These are phyloP conservation scores for Acomys russatus DNA, from an alignment of 2,797 vertebrate species.

Conservation along the genomic window DNA sequence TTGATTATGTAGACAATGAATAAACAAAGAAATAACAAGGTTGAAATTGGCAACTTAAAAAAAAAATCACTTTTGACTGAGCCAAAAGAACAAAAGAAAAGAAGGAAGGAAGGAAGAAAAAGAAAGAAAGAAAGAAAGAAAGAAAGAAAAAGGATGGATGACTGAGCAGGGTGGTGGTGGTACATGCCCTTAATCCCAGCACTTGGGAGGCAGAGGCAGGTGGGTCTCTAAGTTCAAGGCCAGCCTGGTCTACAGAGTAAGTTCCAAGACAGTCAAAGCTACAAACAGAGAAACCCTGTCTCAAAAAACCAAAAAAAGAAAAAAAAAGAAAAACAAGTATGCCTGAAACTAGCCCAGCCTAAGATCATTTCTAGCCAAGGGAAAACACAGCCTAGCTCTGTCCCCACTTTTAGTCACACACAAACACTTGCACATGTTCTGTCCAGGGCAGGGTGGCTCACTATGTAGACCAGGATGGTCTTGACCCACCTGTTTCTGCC, in stretches of 20 bases:
- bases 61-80: slow-evolving; percentile 35
- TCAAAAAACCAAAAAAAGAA: too few species aligned
- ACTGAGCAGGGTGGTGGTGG: too few species aligned
- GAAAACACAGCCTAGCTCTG: neutral
- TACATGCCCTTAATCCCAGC: too few species aligned
- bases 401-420: neutral
- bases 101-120: too few species aligned
- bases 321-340: neutral
- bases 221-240: too few species aligned
- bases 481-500: neutral
- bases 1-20: slow-evolving; percentile 6
- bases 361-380: slow-evolving; percentile 2
- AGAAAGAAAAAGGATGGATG: too few species aligned
- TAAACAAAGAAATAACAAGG: slow-evolving; percentile 29
- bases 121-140: too few species aligned
- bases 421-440: neutral
- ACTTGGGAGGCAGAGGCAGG: too few species aligned
- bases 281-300: too few species aligned
- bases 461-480: neutral
- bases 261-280: too few species aligned
- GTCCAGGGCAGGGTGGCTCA: neutral
- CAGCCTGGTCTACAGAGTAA: too few species aligned
- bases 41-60: slow-evolving; percentile 23
- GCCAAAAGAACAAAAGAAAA: too few species aligned
- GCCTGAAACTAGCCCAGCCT: neutral